phyloP scores from a whole-genome alignment of 2,797 vertebrate genomes.

The Falco cherrug region DNA sequence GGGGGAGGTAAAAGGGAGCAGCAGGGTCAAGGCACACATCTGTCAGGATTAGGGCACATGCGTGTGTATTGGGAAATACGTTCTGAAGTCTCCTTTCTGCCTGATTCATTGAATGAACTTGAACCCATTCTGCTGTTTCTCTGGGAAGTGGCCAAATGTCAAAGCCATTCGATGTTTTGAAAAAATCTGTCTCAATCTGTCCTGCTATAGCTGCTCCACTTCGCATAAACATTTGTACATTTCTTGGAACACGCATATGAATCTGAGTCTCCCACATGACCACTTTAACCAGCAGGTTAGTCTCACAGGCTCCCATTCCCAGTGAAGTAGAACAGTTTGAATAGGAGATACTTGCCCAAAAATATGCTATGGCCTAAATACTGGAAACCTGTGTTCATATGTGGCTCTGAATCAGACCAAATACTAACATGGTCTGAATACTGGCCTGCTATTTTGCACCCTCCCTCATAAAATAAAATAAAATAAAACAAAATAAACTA shows the following conservation, averaged over 20 bases:
- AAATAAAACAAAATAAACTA: background rate
- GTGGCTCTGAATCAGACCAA: background rate
- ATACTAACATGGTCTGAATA: background rate
- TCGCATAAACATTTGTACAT: background rate
- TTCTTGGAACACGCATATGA: background rate
- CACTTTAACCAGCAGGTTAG: background rate
- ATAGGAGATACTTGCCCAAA: background rate
- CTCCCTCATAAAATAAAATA: background rate
- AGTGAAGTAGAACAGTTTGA: background rate
- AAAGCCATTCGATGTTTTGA: background rate
- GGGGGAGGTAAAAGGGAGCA: background rate
- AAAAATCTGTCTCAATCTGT: conserved; percentile 7
- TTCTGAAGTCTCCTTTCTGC: background rate
- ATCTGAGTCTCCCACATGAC: background rate
- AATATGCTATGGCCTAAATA: background rate
- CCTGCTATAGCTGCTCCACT: background rate
- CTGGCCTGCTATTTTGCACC: background rate
- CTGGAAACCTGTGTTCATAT: background rate
- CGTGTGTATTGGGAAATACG: background rate
- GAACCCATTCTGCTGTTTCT: conserved; percentile 11
- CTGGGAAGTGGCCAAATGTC: conserved; percentile 17
- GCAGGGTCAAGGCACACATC: conserved; percentile 10
- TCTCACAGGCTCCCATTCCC: background rate
- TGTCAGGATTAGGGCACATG: background rate
- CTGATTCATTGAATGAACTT: conserved; percentile 13